phyloP scores from a whole-genome alignment of 2,797 vertebrate genomes.

The Smutsia gigantea region DNA sequence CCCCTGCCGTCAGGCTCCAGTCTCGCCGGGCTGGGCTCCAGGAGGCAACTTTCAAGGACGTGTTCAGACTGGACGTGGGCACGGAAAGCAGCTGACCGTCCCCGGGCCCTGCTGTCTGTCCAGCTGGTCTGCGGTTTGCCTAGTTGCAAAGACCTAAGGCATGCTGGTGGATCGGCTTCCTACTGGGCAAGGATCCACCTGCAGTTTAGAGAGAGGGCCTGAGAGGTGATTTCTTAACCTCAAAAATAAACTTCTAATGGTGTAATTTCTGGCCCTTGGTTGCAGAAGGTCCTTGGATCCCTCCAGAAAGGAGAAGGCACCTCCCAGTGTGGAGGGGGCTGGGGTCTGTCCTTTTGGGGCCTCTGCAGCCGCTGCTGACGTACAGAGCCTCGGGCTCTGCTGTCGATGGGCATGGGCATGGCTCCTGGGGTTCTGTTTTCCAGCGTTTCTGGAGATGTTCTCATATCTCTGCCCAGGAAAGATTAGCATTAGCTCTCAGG shows the following conservation, averaged over 20 bases:
- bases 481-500: no score
- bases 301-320: not conserved
- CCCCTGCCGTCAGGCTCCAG: accelerated
- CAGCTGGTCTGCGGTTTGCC: no score
- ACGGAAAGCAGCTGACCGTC: not conserved
- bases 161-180: not conserved
- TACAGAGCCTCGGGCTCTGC: no score
- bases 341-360: no score
- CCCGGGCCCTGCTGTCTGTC: no score
- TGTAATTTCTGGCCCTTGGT: not conserved
- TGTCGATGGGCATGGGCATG: no score
- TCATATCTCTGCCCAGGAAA: no score
- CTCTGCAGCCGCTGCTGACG: no score
- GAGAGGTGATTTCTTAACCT: not conserved
- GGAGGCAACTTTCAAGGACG: not conserved
- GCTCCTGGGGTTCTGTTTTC: no score
- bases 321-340: not conserved
- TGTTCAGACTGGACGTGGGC: not conserved
- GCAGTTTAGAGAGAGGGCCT: not conserved
- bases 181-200: not conserved
- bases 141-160: not conserved
- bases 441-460: no score
- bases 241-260: not conserved
- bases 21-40: accelerated
- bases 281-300: not conserved